Percentiles rank a stretch among this genome's conserved stretches.
Conservation (phyloP, 1,140 invertebrate species). For the Pogonomyrmex barbatus region DNA sequence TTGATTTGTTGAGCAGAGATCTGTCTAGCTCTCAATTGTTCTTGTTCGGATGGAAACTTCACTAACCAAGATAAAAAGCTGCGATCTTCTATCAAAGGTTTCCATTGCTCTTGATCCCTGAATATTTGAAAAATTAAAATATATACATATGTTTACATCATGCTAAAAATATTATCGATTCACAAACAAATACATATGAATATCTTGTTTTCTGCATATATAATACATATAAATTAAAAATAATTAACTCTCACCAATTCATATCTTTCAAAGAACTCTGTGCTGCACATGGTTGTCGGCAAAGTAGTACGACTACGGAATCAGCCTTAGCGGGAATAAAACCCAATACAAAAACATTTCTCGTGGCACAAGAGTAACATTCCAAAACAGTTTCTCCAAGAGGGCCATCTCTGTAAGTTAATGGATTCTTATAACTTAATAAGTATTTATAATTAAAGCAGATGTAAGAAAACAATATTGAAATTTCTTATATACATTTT, state of each 20-base stretch:
- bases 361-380: slow-evolving; percentile 99
- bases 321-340: slow-evolving; percentile 99
- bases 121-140: slow-evolving; percentile 47
- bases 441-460: not conserved
- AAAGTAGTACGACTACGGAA: slow-evolving; percentile 99
- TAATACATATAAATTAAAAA: not conserved
- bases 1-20: slow-evolving; percentile 99
- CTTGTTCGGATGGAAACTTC: slow-evolving; percentile 97
- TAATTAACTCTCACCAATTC: slow-evolving; percentile 92
- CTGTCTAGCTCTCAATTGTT: slow-evolving; percentile 97
- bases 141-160: not conserved
- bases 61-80: slow-evolving; percentile 98
- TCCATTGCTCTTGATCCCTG: slow-evolving; percentile 99
- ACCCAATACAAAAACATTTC: slow-evolving; percentile 99
- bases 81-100: slow-evolving; percentile 98
- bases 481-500: not conserved
- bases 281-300: slow-evolving; percentile 98
- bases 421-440: not conserved
- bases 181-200: not conserved
- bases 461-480: not conserved
- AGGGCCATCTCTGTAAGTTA: slow-evolving; percentile 93
- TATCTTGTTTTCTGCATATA: not conserved
- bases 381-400: slow-evolving; percentile 99
- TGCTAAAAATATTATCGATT: not conserved
- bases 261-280: slow-evolving; percentile 98